These are phyloP conservation scores for Pandemis cinnamomeana DNA, from an alignment of 2,888 invertebrate genomes.

Conservation along the genomic window DNA sequence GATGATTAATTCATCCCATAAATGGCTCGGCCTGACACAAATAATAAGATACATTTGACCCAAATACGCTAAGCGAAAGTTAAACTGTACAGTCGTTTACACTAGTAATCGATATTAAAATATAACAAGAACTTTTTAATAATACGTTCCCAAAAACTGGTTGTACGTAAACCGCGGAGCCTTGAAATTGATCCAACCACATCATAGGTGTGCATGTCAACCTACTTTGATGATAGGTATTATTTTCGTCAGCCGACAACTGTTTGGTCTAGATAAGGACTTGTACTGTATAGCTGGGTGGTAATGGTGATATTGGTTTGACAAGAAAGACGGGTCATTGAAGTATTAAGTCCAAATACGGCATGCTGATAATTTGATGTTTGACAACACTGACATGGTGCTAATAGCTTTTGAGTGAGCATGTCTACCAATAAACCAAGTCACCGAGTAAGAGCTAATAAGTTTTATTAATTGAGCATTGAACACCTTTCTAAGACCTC, in stretches of 20 bases:
- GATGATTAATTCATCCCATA: constrained; percentile 15
- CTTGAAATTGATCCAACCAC: constrained; percentile 80
- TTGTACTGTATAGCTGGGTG: constrained; percentile 1
- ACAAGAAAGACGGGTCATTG: constrained; percentile 10
- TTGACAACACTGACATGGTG: constrained; percentile 54
- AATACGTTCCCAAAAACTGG: constrained; percentile 58
- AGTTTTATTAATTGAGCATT: constrained; percentile 4
- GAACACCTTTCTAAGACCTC: not conserved
- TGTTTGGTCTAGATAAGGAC: constrained; percentile 9
- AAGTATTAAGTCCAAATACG: constrained; percentile 40
- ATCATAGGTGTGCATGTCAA: constrained; percentile 68
- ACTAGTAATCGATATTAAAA: constrained; percentile 24
- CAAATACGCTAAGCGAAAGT: constrained; percentile 33
- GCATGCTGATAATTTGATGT: constrained; percentile 56
- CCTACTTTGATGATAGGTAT: constrained; percentile 63
- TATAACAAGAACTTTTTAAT: constrained; percentile 47
- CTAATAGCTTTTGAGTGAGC: constrained; percentile 38
- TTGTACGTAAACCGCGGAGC: constrained; percentile 65
- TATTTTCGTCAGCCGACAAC: constrained; percentile 48
- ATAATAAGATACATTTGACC: constrained; percentile 28
- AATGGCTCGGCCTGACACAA: constrained; percentile 2
- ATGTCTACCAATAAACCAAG: not conserved
- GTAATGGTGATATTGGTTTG: constrained; percentile 16
- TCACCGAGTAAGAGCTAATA: constrained; percentile 16
- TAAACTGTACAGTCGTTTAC: constrained; percentile 10